Evolutionary conservation across 2,797 vertebrate genomes (phyloP).

Genomic region (Sebastes melanostomus): DNA sequence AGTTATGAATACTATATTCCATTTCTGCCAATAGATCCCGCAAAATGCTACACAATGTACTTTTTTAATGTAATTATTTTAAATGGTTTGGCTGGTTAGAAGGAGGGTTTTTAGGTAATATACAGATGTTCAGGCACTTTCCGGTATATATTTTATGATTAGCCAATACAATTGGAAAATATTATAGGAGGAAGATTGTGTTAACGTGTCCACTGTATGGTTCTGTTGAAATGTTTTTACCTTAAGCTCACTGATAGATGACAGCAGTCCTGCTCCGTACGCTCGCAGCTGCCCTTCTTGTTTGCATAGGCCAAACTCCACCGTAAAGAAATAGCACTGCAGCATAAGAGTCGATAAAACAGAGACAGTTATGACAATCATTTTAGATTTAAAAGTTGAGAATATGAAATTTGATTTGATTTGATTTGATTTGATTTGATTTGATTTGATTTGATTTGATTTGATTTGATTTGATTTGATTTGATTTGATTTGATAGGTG

Average conservation of each 20-base stretch:
- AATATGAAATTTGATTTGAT: neutral
- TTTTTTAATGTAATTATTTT: neutral
- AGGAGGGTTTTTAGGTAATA: neutral
- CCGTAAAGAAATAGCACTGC: conserved; percentile 98
- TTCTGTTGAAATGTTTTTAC: conserved; percentile 44
- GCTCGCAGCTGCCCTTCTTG: conserved; percentile 94
- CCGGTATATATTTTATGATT: neutral
- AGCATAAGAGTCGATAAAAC: conserved; percentile 77
- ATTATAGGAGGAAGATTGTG: neutral
- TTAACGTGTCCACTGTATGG: neutral
- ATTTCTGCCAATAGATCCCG: too few species aligned
- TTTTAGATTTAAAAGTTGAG: neutral
- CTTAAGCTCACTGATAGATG: conserved; percentile 96
- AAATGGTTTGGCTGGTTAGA: neutral
- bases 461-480: too few species aligned
- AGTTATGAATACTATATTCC: too few species aligned
- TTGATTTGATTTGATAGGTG: neutral
- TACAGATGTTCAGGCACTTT: neutral
- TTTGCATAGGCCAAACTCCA: conserved; percentile 98
- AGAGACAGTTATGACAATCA: conserved; percentile 79
- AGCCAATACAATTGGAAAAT: neutral
- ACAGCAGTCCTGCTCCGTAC: conserved; percentile 95
- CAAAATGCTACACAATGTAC: too few species aligned
- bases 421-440: neutral
- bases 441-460: neutral